Evolutionary conservation across 2,113 vertebrate species (phyloP).

Genomic region (Varanus salvator): DNA sequence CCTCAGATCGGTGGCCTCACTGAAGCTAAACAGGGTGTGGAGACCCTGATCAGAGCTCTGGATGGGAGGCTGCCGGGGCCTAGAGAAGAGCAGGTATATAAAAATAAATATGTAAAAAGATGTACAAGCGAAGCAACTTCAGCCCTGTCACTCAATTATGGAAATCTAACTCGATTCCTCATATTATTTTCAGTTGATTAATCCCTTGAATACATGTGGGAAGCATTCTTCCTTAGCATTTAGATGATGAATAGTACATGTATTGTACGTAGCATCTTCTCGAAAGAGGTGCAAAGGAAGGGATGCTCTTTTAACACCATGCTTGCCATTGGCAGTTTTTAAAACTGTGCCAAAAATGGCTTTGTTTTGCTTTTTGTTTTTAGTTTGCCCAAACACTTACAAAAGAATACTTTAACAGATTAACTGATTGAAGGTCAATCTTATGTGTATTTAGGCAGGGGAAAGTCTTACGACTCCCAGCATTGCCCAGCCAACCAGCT

Average conservation of each 20-base stretch:
- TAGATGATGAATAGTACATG: neutral
- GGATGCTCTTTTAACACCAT: neutral
- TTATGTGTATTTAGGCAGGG: too few relatives aligned
- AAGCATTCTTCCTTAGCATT: neutral
- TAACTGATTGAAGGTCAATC: too few relatives aligned
- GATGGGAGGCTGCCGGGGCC: neutral
- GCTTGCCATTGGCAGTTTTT: neutral
- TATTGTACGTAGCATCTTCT: neutral
- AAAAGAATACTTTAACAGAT: too few relatives aligned
- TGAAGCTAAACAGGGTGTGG: neutral
- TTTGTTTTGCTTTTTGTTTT: too few relatives aligned
- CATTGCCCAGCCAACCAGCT: too few relatives aligned
- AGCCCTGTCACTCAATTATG: too few relatives aligned
- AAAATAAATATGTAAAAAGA: neutral
- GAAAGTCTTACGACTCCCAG: too few relatives aligned
- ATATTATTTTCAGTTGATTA: neutral
- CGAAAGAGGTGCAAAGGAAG: neutral
- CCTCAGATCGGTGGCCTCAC: neutral
- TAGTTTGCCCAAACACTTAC: too few relatives aligned
- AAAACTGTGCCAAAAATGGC: neutral
- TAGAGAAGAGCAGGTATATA: neutral
- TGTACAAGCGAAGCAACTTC: neutral
- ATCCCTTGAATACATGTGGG: neutral
- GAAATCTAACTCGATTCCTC: neutral
- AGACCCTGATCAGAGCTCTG: neutral